A percentile compares a stretch with the other conserved stretches of the same genome.
Evolutionary conservation across 2,888 invertebrate genomes (phyloP).

Genomic region (Oasisia sp.): DNA sequence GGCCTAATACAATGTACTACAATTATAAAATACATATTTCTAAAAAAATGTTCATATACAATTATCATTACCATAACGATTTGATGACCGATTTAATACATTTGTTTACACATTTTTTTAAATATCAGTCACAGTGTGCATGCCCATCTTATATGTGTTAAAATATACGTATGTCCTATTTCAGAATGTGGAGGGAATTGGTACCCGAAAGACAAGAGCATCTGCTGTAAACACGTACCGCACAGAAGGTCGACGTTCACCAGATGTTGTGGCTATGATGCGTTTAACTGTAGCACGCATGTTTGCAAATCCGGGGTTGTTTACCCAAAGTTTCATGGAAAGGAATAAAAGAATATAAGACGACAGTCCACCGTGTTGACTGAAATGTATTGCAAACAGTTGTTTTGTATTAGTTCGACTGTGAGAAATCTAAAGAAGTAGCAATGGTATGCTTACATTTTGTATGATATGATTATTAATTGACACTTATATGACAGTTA

Average conservation of each 20-base stretch:
- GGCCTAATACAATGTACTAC: too few relatives aligned
- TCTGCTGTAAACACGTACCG: not conserved
- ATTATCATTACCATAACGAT: not conserved
- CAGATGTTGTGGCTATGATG: not conserved
- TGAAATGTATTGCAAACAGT: not conserved
- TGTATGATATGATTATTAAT: not conserved
- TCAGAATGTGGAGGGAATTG: not conserved
- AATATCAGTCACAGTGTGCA: not conserved
- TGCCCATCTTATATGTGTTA: not conserved
- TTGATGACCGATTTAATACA: not conserved
- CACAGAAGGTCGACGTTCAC: not conserved
- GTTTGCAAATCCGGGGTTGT: not conserved
- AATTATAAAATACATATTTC: too few relatives aligned
- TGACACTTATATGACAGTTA: too few relatives aligned
- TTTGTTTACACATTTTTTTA: not conserved
- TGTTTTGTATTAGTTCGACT: not conserved
- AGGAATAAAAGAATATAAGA: not conserved
- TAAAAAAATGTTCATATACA: too few relatives aligned
- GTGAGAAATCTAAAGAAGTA: not conserved
- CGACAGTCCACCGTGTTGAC: not conserved
- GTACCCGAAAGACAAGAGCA: not conserved
- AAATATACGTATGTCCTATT: not conserved
- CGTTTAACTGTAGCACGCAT: not conserved
- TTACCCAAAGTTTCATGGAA: not conserved
- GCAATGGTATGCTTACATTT: not conserved